Base-by-base conservation (phyloP, 1,140 invertebrate species). In the Neoseiulus cucumeris region DNA sequence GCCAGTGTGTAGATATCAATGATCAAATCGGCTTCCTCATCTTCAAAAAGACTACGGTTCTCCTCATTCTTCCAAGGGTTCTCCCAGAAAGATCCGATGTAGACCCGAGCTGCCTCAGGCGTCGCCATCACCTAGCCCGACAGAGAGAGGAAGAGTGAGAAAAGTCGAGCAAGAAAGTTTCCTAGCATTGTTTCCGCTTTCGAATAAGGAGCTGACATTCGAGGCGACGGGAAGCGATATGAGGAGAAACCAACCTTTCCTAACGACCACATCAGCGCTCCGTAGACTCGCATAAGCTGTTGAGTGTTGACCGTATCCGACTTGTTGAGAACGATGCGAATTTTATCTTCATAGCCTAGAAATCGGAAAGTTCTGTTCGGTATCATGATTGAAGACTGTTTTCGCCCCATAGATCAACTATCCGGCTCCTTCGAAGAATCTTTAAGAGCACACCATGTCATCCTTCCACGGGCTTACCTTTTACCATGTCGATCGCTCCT, bases 291-390 rank as follows among this genome's bases (percentile, higher is more conserved):
- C 91, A 98, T 96, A 29, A 98, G 77, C 75, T 97, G 92, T 74
- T 98, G 94, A 77, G 95, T 91, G 74, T 97, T 91, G 30, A 98
- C 86, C 87, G 94, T 95, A 73, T 98, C 95, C 28, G 93, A 91
- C 78, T 98, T 98, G 76, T 98, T 98, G 1, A 98, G 77, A 64
- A 98, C 91, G 72, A 98, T 98, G 68, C 93, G 81, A 69, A 98
- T 97, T 81, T 98, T 98, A 74, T 97, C 93, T 76, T 98, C 93
- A 74, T 97, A 93, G 0, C 91, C 89, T 70, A 87, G 79, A 17
- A 97, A 77, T 28, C 4, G 45, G 14, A 7, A 28, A 47, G 28
- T 47, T 14, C 18, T 47, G 42, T n/a, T 44, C n/a, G 42, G 12
- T n/a, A 44, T 44, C n/a, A n/a, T 44, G 12, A 44, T 12, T n/a